A percentile compares a stretch with the other conserved stretches of the same genome.
phyloP scores from a whole-genome alignment of 2,113 vertebrate genomes.

The Corvus hawaiiensis region DNA sequence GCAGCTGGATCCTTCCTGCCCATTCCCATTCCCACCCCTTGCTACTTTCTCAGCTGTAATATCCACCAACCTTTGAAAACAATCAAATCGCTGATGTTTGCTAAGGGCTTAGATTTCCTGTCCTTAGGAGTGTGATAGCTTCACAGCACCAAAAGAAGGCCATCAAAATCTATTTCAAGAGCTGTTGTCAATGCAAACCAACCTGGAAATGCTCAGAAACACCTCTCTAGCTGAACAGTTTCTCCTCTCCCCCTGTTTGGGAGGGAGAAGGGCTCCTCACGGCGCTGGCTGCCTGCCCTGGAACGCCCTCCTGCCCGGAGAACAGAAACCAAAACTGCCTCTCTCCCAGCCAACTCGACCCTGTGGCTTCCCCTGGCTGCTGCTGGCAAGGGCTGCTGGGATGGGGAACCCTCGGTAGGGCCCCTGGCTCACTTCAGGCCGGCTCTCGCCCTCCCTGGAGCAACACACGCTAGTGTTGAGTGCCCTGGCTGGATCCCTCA shows the following conservation, averaged over 20 bases:
- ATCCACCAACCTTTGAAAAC: neutral
- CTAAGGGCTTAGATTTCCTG: neutral
- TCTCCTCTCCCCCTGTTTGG: neutral
- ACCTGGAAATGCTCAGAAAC: neutral
- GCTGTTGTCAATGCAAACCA: neutral
- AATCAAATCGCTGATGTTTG: rapidly evolving
- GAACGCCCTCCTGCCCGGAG: rapidly evolving
- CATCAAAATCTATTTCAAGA: neutral
- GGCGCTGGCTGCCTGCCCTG: neutral
- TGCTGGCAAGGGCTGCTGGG: neutral
- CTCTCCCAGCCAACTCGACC: neutral
- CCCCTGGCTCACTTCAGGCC: neutral
- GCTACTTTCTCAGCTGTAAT: neutral
- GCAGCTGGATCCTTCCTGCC: neutral
- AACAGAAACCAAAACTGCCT: constrained; percentile 1
- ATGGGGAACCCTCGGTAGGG: rapidly evolving
- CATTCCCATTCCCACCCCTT: rapidly evolving
- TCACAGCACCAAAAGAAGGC: neutral
- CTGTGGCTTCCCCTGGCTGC: rapidly evolving
- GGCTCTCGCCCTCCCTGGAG: rapidly evolving
- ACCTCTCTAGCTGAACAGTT: neutral
- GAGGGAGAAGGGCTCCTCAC: neutral
- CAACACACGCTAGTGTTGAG: rapidly evolving
- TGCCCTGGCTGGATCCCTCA: neutral
- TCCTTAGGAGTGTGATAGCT: neutral